Percentiles rank a stretch among this genome's conserved stretches.
Conservation (phyloP, 2,888 invertebrate species). For the Archips crataeganus region DNA sequence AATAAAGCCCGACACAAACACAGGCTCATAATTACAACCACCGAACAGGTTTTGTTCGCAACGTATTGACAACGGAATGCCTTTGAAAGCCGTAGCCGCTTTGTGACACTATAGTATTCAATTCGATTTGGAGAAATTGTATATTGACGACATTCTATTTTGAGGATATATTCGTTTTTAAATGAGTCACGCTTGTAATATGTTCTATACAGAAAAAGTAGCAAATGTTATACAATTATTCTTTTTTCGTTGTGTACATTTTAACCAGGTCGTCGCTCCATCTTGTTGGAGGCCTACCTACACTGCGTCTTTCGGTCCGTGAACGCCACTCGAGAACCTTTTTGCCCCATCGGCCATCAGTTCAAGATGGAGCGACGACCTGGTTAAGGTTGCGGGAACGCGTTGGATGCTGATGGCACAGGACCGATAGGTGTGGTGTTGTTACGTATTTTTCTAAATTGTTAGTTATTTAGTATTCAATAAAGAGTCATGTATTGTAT, state of each 20-base stretch:
- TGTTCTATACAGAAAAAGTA: too few species aligned
- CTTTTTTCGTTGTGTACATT: background rate
- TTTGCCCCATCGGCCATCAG: too few species aligned
- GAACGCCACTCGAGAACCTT: too few species aligned
- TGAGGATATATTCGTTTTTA: background rate
- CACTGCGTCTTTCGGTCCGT: too few species aligned
- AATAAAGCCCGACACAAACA: constrained; percentile 72
- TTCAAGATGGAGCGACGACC: too few species aligned
- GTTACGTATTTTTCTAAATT: background rate
- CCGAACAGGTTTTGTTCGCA: constrained; percentile 61
- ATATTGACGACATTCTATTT: constrained; percentile 35
- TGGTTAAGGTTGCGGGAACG: too few species aligned
- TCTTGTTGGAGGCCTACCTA: too few species aligned
- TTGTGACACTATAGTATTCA: constrained; percentile 68
- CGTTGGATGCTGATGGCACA: too few species aligned
- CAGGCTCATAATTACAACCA: constrained; percentile 71
- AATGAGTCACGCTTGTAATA: background rate
- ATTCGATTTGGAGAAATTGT: constrained; percentile 54
- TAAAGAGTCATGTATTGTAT: too few species aligned
- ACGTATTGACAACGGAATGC: constrained; percentile 73
- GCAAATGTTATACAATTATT: background rate
- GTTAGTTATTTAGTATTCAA: too few species aligned
- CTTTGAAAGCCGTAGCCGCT: constrained; percentile 66
- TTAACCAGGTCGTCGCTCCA: too few species aligned
- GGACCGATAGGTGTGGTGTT: too few species aligned